phyloP scores from a whole-genome alignment of 2,888 invertebrate genomes.

The Callyntrura sp. region DNA sequence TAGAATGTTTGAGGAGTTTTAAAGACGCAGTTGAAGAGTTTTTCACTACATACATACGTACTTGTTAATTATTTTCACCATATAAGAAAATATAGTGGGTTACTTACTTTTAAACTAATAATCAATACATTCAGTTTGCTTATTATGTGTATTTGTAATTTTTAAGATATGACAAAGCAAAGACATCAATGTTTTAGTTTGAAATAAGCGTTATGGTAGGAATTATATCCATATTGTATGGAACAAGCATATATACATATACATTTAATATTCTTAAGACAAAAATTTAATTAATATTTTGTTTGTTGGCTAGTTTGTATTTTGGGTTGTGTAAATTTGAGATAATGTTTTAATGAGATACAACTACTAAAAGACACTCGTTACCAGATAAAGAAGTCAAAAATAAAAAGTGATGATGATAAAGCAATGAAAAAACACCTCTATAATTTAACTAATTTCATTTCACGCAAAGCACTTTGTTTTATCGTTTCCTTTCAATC shows the following conservation, averaged over 20 bases:
- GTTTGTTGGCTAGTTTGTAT: conserved; percentile 65
- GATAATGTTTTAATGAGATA: conserved; percentile 28
- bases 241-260: neutral
- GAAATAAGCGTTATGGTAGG: neutral
- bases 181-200: conserved; percentile 28
- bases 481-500: no score
- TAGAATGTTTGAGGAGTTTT: neutral
- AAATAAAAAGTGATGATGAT: conserved; percentile 65
- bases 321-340: conserved; percentile 42
- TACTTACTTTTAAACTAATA: neutral
- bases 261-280: neutral
- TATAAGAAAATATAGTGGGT: neutral
- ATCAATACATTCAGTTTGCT: neutral
- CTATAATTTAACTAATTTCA: no score
- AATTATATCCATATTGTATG: neutral
- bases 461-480: no score
- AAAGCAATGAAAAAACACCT: conserved; percentile 36
- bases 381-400: conserved; percentile 71
- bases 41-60: neutral
- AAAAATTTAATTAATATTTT: conserved; percentile 1
- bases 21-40: no score
- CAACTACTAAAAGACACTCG: conserved; percentile 64
- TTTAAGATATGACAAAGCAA: conserved; percentile 24
- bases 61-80: neutral
- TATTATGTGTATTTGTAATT: neutral